Percentiles rank a stretch among this genome's conserved stretches.
Conservation (phyloP, 2,113 vertebrate genomes). For the Gymnobelideus leadbeateri region DNA sequence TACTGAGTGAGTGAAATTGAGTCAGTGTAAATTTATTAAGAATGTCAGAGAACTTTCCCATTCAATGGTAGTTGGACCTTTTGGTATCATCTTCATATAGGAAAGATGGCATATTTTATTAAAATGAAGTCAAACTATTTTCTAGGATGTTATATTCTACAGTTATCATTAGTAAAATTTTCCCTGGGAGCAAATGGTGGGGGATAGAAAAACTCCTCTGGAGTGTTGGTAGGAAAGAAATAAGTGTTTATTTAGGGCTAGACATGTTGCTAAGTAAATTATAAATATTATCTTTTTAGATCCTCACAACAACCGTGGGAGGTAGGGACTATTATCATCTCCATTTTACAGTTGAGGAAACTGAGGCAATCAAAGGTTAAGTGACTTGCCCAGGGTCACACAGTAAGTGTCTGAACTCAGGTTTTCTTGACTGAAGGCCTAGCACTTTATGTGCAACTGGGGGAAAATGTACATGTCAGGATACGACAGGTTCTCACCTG, state of each 20-base stretch:
- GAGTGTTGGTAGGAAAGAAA: background rate
- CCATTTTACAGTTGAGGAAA: background rate
- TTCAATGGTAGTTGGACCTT: too few species aligned
- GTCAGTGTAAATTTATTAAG: too few species aligned
- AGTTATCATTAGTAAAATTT: too few species aligned
- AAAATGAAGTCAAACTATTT: too few species aligned
- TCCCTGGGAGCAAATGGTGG: too few species aligned
- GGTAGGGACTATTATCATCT: background rate
- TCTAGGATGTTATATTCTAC: too few species aligned
- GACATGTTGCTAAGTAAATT: background rate
- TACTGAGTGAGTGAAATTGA: too few species aligned
- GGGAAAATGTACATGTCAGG: background rate
- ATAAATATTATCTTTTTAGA: background rate
- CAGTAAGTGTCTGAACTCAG: background rate
- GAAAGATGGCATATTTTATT: too few species aligned
- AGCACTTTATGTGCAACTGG: background rate
- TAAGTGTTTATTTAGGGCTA: background rate
- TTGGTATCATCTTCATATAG: too few species aligned
- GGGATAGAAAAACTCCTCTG: too few species aligned
- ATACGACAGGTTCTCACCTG: background rate
- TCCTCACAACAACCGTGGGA: background rate
- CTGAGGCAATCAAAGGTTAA: background rate
- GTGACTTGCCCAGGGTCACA: background rate
- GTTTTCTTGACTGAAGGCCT: background rate
- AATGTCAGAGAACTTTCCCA: too few species aligned